These are phyloP conservation scores for Eupithecia centaureata DNA, from an alignment of 2,888 invertebrate genomes.

Conservation along the genomic window DNA sequence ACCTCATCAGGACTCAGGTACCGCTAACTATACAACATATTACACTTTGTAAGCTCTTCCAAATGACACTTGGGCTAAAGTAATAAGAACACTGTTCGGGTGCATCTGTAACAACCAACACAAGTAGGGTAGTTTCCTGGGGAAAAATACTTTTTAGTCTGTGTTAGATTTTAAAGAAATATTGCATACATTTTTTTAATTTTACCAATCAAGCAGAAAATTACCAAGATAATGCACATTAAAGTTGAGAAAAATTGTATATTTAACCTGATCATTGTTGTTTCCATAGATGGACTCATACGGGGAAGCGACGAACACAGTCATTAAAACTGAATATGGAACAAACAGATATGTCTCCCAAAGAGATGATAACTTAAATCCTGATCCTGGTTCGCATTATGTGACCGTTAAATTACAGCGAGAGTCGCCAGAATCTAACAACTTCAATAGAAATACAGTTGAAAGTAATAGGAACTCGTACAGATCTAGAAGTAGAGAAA, in stretches of 20 bases:
- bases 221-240: too few species aligned
- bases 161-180: too few species aligned
- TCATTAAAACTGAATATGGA: conserved; percentile 42
- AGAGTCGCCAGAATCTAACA: conserved; percentile 25
- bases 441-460: neutral
- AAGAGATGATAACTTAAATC: conserved; percentile 15
- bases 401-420: conserved; percentile 31
- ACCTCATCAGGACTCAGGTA: conserved; percentile 84
- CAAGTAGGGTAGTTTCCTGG: too few species aligned
- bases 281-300: conserved; percentile 61
- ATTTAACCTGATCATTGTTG: conserved; percentile 2
- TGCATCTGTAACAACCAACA: neutral
- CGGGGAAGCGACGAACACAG: conserved; percentile 42
- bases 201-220: too few species aligned
- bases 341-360: conserved; percentile 29
- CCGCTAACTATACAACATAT: neutral
- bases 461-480: conserved; percentile 7
- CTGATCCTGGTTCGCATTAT: conserved; percentile 5
- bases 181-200: too few species aligned
- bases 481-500: conserved; percentile 21
- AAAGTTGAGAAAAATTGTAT: too few species aligned
- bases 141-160: too few species aligned
- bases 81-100: too few species aligned
- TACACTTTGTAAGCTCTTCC: neutral
- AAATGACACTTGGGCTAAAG: neutral